Base-by-base conservation (phyloP, 2,888 invertebrate species). In the Acleris emargana region DNA sequence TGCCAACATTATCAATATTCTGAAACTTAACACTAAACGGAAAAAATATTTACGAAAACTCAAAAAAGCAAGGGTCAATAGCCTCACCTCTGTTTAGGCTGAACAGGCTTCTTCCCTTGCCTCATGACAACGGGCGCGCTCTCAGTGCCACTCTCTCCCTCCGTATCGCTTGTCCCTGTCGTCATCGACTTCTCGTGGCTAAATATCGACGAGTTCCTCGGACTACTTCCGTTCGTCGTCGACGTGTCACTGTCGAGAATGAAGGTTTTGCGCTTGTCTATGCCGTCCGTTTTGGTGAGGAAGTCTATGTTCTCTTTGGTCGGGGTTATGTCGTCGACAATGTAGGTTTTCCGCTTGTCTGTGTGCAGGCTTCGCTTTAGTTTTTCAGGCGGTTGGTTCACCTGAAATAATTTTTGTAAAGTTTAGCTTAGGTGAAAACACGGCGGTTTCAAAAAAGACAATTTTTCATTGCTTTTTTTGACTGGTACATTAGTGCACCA, bases 191-290 rank as follows among this genome's bases (percentile, higher is more conserved):
- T 88, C 71, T 90, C 91, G 53, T 90, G 90, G 47, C 91, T 91
- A 71, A 89, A 92, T 66, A 91, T 87, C 0, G 91, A 91, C 1
- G 92, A 91, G 61, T 89, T 93, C 68, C 92, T 77, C 0, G 92
- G 91, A 73, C 91, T 91, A 63, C 91, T 90, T 0, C 91, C 92
- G 63, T 91, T 93, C 0, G 93, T 92, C 0, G 93, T 92, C 0
- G 93, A 92, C 68, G 91, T 91, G 62, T 92, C 93, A 54, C 89
- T 89, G 73, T 92, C 92, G 3, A 92, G 75, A n/a, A 92, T 86
- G 64, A 91, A 92, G 0, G 92, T 92, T 69, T 86, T 88, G 58
- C 92, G 74, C 71, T 91, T 91, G 77, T 92, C 91, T 71, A 78
- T 76, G 72, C 77, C 78, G 9, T 79, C 75, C 18, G 85, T 85